These are phyloP conservation scores for Eudasyphora cyanicolor DNA, from an alignment of 2,888 invertebrate species.

Conservation along the genomic window DNA sequence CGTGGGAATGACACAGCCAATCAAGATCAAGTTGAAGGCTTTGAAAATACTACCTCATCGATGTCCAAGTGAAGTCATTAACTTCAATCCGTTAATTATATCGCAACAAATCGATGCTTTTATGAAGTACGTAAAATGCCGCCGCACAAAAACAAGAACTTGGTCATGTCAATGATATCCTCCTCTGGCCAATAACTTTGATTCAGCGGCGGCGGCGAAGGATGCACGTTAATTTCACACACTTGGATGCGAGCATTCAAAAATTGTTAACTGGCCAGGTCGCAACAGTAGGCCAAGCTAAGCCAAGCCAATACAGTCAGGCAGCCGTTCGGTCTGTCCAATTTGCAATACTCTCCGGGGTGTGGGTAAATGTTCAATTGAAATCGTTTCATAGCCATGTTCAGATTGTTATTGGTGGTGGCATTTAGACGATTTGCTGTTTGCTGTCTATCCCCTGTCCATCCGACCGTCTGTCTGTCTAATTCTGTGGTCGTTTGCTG, in stretches of 20 bases:
- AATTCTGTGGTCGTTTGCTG: not conserved
- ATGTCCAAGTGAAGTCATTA: not conserved
- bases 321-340: slow-evolving; percentile 14
- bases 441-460: not conserved
- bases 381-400: no score
- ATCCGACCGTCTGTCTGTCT: no score
- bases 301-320: no score
- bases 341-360: not conserved
- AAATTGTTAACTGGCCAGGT: not conserved
- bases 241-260: not conserved
- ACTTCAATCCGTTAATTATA: not conserved
- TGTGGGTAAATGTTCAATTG: slow-evolving; percentile 19
- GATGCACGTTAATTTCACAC: slow-evolving; percentile 44
- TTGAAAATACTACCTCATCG: not conserved
- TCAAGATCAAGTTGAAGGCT: no score
- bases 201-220: not conserved
- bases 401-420: not conserved
- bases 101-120: not conserved
- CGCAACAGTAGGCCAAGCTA: not conserved
- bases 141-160: slow-evolving; percentile 12
- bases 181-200: not conserved
- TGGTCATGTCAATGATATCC: not conserved
- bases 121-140: slow-evolving; percentile 32
- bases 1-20: not conserved
- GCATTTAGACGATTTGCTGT: not conserved